Conservation (phyloP, 2,113 vertebrate genomes). For the Caranx ignobilis region DNA sequence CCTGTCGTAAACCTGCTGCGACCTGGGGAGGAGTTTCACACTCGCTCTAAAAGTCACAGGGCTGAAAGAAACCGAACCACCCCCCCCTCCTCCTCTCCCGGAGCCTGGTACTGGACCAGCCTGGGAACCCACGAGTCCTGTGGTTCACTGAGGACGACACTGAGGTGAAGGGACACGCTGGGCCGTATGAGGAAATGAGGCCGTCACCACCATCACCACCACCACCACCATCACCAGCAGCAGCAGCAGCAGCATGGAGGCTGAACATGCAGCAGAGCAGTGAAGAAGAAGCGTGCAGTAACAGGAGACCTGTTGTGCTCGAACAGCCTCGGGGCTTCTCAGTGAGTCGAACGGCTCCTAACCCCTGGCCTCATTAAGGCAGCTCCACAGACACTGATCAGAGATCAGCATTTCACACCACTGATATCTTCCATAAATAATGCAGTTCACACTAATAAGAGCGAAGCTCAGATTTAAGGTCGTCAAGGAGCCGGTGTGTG, state of each 20-base stretch:
- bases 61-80: not conserved
- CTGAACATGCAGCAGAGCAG: not conserved
- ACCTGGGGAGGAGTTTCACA: not conserved
- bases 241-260: slow-evolving; percentile 11
- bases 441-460: slow-evolving; percentile 3
- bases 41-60: not conserved
- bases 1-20: not conserved
- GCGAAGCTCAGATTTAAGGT: not conserved
- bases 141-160: slow-evolving; percentile 2
- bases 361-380: not conserved
- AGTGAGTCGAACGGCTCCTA: not conserved
- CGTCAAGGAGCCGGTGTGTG: not conserved
- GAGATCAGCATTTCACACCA: too few species aligned
- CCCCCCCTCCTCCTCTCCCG: not conserved
- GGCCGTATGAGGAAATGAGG: slow-evolving; percentile 38
- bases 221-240: not conserved
- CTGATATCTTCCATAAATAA: not conserved
- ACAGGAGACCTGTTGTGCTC: slow-evolving; percentile 13
- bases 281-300: not conserved
- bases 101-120: not conserved
- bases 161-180: not conserved
- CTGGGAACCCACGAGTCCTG: not conserved
- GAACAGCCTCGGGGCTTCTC: slow-evolving; percentile 23
- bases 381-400: not conserved
- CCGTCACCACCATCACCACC: not conserved